phyloP scores from a whole-genome alignment of 2,888 invertebrate species.

The Bimastos eiseni region DNA sequence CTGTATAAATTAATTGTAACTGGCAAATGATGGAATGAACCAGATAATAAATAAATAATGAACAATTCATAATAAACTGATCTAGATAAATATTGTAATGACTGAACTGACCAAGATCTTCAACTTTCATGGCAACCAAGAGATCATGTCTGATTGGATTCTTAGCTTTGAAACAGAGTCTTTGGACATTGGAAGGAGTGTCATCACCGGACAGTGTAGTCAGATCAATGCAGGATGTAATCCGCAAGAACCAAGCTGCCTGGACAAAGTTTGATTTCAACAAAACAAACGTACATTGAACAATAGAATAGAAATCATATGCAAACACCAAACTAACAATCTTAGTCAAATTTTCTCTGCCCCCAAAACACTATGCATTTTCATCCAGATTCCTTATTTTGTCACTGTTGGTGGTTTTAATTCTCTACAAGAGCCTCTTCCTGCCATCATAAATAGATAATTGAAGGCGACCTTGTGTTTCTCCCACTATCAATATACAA shows the following conservation, averaged over 20 bases:
- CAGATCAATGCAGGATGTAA: constrained; percentile 84
- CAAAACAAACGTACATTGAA: neutral
- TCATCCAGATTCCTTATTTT: neutral
- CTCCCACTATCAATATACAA: too few species aligned
- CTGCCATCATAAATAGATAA: too few species aligned
- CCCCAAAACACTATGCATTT: neutral
- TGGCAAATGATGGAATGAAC: neutral
- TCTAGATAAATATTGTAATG: neutral
- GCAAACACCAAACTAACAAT: neutral
- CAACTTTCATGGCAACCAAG: constrained; percentile 55
- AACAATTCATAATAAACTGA: neutral
- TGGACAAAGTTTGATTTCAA: constrained; percentile 37
- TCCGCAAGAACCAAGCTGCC: constrained; percentile 75
- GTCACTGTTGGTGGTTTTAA: too few species aligned
- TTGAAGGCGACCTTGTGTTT: too few species aligned
- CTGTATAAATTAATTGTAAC: neutral
- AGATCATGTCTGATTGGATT: constrained; percentile 61
- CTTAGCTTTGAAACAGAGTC: constrained; percentile 79
- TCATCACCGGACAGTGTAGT: constrained; percentile 83
- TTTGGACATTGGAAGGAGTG: constrained; percentile 73
- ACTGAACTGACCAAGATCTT: constrained; percentile 48
- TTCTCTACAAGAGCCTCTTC: too few species aligned
- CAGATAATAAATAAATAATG: neutral
- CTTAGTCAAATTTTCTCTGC: neutral
- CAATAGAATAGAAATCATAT: neutral